Evolutionary conservation across 2,888 invertebrate species (phyloP).

Genomic region (Xestia ashworthii): DNA sequence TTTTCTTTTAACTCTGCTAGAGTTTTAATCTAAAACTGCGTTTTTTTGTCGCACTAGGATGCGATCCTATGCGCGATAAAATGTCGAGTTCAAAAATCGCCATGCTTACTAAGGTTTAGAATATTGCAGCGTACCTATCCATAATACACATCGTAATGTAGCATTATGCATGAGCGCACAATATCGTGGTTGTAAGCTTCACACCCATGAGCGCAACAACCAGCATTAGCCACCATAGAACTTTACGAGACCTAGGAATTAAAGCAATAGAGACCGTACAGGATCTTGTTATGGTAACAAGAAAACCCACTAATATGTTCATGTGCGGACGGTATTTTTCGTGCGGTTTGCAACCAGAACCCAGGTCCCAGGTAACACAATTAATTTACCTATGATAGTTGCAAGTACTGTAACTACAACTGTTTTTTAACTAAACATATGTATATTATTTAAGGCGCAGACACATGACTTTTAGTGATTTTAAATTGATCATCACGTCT

Average conservation of each 20-base stretch:
- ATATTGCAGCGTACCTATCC: not conserved
- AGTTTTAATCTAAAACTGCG: not conserved
- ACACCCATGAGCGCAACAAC: conserved; percentile 18
- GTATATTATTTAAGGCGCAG: too few species aligned
- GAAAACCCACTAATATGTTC: not conserved
- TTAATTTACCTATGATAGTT: not conserved
- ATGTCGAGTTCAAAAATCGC: not conserved
- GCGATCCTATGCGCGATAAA: not conserved
- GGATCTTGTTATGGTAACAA: not conserved
- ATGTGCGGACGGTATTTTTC: not conserved
- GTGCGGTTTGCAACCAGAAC: too few species aligned
- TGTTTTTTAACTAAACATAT: not conserved
- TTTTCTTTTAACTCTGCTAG: not conserved
- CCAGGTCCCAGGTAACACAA: not conserved
- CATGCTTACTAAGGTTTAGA: not conserved
- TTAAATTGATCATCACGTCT: too few species aligned
- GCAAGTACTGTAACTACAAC: not conserved
- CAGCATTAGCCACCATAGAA: conserved; percentile 18
- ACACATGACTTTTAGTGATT: too few species aligned
- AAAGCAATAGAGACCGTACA: not conserved
- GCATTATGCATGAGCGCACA: conserved; percentile 8
- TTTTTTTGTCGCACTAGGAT: not conserved
- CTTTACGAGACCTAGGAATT: conserved; percentile 18
- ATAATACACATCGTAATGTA: not conserved
- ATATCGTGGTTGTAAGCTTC: conserved; percentile 12